Base-by-base conservation (phyloP, 2,888 invertebrate species). In the Horisme vitalbata region DNA sequence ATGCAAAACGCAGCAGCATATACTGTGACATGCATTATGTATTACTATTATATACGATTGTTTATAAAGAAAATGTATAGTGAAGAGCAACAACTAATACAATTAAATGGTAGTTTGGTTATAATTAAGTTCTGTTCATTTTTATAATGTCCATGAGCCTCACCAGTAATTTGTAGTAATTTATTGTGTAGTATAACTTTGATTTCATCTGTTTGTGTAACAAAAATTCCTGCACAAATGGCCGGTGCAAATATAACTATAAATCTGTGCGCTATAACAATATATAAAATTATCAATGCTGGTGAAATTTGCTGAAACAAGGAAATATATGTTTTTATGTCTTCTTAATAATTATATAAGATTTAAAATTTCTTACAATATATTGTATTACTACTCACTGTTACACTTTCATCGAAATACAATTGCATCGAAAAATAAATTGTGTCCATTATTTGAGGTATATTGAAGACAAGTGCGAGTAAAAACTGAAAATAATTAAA, bases 111-210 rank as follows among this genome's bases (percentile, higher is more conserved):
- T 18, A 18, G 18, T 6, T 18, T 18, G 18, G 4, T 18, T 4
- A 18, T 18, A 18, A 2, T 5, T 5, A 18, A 5, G 6, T 18
- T 18, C 6, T 2, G 6, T 18, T 18, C 6, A 18, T 5, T 2
- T 18, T 4, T 18, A 6, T 18, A 18, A 18, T 1, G 6, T 18
- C 4, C 6, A 18, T n/a, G n/a, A n/a, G n/a, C n/a, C 24, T 26
- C 24, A 35, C 35, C 35, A 15, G 9, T 3, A 15, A 15, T 12
- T 18, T 12, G 27, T 3, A 36, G 3, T 4, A 15, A 14, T 27
- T 36, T 27, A n/a, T 26, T 7, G 18, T 36, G 36, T 15, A 36
- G 18, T 36, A 12, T 5, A 18, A 18, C 11, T 36, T 20, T 46
- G 1, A 24, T 27, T 6, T n/a, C 26, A 5, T 46, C 26, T 0